A percentile compares a stretch with the other conserved stretches of the same genome.
Evolutionary conservation across 2,888 invertebrate genomes (phyloP).

Genomic region (Acanthoscelides obtectus): DNA sequence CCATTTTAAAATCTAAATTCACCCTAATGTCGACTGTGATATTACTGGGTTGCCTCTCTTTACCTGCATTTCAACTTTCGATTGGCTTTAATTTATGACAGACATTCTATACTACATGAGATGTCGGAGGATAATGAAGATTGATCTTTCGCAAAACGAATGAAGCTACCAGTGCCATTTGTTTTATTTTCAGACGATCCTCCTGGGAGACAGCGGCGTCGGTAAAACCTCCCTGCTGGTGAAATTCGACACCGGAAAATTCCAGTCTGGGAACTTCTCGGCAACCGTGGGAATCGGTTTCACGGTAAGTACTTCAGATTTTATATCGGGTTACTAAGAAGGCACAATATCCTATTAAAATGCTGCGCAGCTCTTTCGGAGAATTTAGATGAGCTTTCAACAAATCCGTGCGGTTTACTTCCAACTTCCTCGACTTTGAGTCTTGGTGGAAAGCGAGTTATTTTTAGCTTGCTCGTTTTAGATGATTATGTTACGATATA

Average conservation of each 20-base stretch:
- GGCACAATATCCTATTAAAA: slow-evolving; percentile 12
- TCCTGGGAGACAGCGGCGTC: slow-evolving; percentile 91
- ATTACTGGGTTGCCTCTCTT: no score
- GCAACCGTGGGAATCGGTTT: slow-evolving; percentile 94
- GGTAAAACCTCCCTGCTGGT: slow-evolving; percentile 90
- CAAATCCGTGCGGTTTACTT: background rate
- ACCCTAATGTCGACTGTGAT: no score
- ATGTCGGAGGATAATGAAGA: no score
- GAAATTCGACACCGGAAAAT: slow-evolving; percentile 90
- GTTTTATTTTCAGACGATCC: slow-evolving; percentile 66
- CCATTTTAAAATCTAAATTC: no score
- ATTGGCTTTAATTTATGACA: no score
- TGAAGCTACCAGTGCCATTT: no score
- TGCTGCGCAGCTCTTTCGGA: background rate
- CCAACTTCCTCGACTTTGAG: no score
- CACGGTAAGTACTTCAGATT: slow-evolving; percentile 65
- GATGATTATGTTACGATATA: background rate
- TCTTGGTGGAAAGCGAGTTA: background rate
- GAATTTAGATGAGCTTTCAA: background rate
- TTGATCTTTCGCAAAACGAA: no score
- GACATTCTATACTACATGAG: no score
- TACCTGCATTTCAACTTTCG: no score
- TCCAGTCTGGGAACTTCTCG: slow-evolving; percentile 86
- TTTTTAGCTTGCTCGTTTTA: background rate
- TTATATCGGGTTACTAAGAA: slow-evolving; percentile 2